Conservation (phyloP, 2,888 invertebrate species). For the Automeris io region DNA sequence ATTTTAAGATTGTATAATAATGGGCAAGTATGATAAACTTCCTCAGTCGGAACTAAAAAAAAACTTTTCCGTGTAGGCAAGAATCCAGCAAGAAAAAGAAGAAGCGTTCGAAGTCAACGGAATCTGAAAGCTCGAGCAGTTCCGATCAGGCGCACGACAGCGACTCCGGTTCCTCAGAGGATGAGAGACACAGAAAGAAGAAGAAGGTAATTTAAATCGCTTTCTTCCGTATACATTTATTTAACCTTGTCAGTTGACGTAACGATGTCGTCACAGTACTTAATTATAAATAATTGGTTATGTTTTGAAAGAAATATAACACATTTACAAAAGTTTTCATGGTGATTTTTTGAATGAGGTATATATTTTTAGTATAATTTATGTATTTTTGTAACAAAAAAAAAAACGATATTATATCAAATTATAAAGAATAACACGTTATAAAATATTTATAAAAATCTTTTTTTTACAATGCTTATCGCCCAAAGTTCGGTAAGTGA, state of each 20-base stretch:
- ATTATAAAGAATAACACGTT: no score
- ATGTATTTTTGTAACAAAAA: no score
- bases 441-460: no score
- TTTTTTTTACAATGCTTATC: no score
- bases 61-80: conserved; percentile 38
- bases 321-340: no score
- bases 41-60: no score
- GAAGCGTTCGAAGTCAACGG: conserved; percentile 76
- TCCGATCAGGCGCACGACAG: conserved; percentile 56
- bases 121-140: conserved; percentile 67
- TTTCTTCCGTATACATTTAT: not conserved
- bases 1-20: not conserved
- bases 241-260: conserved; percentile 12
- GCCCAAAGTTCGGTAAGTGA: no score
- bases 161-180: conserved; percentile 49
- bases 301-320: not conserved
- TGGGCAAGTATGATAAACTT: not conserved
- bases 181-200: conserved; percentile 55
- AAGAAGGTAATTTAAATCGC: conserved; percentile 55
- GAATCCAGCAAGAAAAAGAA: conserved; percentile 72
- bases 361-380: no score
- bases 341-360: no score
- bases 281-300: not conserved
- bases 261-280: conserved; percentile 13
- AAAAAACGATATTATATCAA: no score